Percentiles rank a stretch among this genome's conserved stretches.
phyloP scores from a whole-genome alignment of 1,140 invertebrate genomes.

The Drosophila ogumai region DNA sequence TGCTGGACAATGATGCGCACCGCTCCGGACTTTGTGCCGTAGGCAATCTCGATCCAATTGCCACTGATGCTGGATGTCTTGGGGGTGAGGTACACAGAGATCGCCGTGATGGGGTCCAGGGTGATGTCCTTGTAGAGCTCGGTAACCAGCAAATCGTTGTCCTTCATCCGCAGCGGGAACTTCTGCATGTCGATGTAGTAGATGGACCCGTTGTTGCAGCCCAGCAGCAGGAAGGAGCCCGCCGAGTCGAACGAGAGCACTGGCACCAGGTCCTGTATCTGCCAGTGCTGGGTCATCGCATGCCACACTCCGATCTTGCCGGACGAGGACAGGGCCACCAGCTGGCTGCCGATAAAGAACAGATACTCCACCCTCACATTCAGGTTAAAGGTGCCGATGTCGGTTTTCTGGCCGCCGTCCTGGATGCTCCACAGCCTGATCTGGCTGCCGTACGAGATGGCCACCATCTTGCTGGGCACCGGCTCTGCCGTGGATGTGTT shows the following conservation, averaged over 20 bases:
- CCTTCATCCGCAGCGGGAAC: conserved; percentile 99
- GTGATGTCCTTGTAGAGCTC: conserved; percentile 98
- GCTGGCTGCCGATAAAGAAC: conserved; percentile 98
- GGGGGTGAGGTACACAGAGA: conserved; percentile 98
- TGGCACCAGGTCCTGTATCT: conserved; percentile 97
- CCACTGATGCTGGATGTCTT: conserved; percentile 97
- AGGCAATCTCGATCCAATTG: conserved; percentile 99
- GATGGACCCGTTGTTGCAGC: conserved; percentile 98
- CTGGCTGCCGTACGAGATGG: conserved; percentile 93
- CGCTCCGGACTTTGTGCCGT: conserved; percentile 97
- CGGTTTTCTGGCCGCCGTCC: conserved; percentile 90
- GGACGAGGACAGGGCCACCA: conserved; percentile 95
- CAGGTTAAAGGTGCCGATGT: conserved; percentile 96
- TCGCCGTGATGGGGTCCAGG: conserved; percentile 98
- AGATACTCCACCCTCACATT: conserved; percentile 97
- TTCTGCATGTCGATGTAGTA: conserved; percentile 99
- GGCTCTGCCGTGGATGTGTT: conserved; percentile 84
- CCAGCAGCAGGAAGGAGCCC: conserved; percentile 96
- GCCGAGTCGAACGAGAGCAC: conserved; percentile 98
- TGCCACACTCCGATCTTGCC: conserved; percentile 99
- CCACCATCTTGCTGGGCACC: conserved; percentile 92
- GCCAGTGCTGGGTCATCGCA: conserved; percentile 99
- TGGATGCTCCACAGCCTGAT: conserved; percentile 96
- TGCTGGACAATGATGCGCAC: conserved; percentile 99
- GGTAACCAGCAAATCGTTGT: conserved; percentile 98